Base-by-base conservation (phyloP, 2,888 invertebrate species). In the Watsonalla binaria region DNA sequence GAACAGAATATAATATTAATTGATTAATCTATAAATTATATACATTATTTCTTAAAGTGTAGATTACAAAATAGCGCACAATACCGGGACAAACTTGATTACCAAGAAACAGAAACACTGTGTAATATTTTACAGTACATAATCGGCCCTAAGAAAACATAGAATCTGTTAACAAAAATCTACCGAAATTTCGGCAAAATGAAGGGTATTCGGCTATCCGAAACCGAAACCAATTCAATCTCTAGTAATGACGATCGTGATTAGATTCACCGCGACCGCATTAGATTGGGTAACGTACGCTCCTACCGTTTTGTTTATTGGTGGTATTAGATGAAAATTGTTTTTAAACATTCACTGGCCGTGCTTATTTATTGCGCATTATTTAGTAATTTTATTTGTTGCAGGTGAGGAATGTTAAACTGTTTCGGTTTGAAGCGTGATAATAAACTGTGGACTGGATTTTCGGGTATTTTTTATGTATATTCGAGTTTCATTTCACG, bases 211-310 rank as follows among this genome's bases (percentile, higher is more conserved):
- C 37, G 37, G 37, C 37, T 37, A 1, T 1, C 8, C 37, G 37
- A 42, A 42, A 5, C 11, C 11, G 42, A 42, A 24, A 24, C 24
- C 24, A 24, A 24, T 24, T 15, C 60, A 56, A 62, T 47, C 24
- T 15, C 46, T 61, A 64, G 61, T 60, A 63, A 63, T 61, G 58
- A 50, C 8, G 42, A 24, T 24, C 72, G 74, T 72, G 74, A 66
- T 65, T 51, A 51, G 74, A 62, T 63, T 76, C 52, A 56, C 64
- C 62, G 72, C 65, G 51, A 49, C 52, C 55, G 56, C 56, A 66
- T 70, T 70, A 71, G 9, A 42, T 52, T 14, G 7, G 11, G 42
- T 42, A 11, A 11, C 11, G 42, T 11, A 42, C 42, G 42, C 11
- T 42, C 42, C 8, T 42, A 61, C 58, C 60, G 57, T 61, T 69